phyloP scores from a whole-genome alignment of 2,888 invertebrate genomes.

The Dicyrtomina minuta region DNA sequence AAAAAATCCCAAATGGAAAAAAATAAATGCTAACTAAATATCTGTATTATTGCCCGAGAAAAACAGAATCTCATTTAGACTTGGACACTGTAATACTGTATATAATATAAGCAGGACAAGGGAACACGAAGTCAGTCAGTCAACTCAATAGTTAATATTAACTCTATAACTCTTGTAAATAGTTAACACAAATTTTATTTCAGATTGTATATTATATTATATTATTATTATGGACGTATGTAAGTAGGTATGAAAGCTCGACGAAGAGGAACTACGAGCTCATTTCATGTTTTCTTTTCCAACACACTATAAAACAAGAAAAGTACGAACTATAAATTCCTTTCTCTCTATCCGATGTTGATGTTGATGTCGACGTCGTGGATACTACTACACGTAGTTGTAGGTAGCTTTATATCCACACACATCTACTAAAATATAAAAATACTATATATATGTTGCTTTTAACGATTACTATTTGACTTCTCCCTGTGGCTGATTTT shows the following conservation, averaged over 20 bases:
- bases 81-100: no score
- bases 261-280: background rate
- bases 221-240: no score
- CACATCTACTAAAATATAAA: background rate
- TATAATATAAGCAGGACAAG: no score
- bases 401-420: background rate
- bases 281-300: conserved; percentile 21
- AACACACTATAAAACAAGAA: conserved; percentile 23
- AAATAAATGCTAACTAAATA: no score
- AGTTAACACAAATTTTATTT: conserved; percentile 3
- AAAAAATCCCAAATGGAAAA: no score
- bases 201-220: background rate
- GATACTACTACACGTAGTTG: background rate
- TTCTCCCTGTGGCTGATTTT: no score
- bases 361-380: no score
- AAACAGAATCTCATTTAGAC: no score
- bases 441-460: no score
- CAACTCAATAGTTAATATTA: conserved; percentile 17
- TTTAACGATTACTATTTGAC: no score
- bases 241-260: no score
- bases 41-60: no score
- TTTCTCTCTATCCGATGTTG: conserved; percentile 4
- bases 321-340: conserved; percentile 25
- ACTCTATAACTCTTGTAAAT: background rate
- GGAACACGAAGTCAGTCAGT: conserved; percentile 17